Base-by-base conservation (phyloP, 2,888 invertebrate genomes). In the Mesoligia furuncula region DNA sequence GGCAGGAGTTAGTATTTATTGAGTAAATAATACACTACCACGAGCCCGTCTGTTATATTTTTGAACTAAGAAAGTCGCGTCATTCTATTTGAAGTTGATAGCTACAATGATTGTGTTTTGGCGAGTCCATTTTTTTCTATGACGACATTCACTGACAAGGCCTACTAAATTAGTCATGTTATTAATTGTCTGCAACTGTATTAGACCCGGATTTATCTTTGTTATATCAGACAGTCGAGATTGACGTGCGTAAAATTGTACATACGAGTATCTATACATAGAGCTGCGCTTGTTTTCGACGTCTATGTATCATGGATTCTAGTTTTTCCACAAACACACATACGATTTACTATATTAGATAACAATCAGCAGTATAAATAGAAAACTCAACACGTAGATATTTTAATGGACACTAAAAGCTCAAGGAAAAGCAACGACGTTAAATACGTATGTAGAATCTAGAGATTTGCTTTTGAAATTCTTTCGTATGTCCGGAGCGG, bases 401-500 rank as follows among this genome's bases (percentile, higher is more conserved):
- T 83, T 80, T 88, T 86, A 88, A 77, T 83, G 66, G 77, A 48
- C 61, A 64, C 54, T 78, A 78, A 85, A 80, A 85, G 76, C 77
- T 85, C 76, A 79, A 88, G 79, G 81, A 81, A 88, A 88, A 88
- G 81, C 70, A 71, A 51, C 75, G 62, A 79, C 72, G 65, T 80
- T 74, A 70, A 80, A 85, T 73, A 75, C 78, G 78, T 74, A 20
- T 39, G 71, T 71, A 69, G 65, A 86, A 65, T 86, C 42, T 73
- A 78, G 68, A 80, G 76, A 86, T 81, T 84, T 75, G 75, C 80
- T 84, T 87, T 87, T 87, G 80, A 85, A 88, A 87, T 88, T 85
- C 85, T 86, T 83, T 85, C 83, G 81, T 77, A 89, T 86, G 89
- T 93, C 93, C 93, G 93, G 91, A 91, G 80, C 94, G 93, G 94